These are phyloP conservation scores for Nemotelus pantherinus DNA, from an alignment of 2,888 invertebrate species.

Conservation along the genomic window DNA sequence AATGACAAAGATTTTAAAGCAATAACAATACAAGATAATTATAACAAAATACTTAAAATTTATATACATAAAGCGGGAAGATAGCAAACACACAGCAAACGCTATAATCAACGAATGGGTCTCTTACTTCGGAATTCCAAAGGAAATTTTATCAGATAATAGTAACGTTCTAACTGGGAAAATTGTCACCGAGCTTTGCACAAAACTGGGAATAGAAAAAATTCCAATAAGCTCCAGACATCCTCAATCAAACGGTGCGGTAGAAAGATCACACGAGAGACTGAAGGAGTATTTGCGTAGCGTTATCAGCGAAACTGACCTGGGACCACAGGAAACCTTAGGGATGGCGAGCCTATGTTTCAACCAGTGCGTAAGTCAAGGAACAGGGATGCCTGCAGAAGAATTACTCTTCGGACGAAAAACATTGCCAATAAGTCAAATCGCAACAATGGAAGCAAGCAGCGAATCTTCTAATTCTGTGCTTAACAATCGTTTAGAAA, in stretches of 20 bases:
- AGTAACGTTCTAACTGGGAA: not conserved
- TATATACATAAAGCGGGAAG: not conserved
- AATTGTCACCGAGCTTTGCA: not conserved
- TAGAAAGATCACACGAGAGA: not conserved
- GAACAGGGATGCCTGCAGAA: not conserved
- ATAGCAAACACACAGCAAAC: no score
- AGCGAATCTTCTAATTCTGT: not conserved
- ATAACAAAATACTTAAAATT: not conserved
- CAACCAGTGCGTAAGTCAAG: not conserved
- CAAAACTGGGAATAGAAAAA: not conserved
- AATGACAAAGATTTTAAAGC: not conserved
- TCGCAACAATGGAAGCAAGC: not conserved
- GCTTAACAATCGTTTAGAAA: not conserved
- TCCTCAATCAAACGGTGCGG: no score
- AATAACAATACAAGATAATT: not conserved
- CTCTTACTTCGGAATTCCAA: no score
- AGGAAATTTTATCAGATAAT: no score
- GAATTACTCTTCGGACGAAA: not conserved
- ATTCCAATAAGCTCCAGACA: not conserved
- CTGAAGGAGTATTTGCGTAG: not conserved
- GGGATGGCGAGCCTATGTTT: not conserved
- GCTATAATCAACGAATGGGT: no score
- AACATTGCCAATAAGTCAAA: not conserved
- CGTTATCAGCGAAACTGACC: not conserved
- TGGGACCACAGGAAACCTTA: not conserved